Base-by-base conservation (phyloP, 2,888 invertebrate species). In the Hypsopygia costalis region DNA sequence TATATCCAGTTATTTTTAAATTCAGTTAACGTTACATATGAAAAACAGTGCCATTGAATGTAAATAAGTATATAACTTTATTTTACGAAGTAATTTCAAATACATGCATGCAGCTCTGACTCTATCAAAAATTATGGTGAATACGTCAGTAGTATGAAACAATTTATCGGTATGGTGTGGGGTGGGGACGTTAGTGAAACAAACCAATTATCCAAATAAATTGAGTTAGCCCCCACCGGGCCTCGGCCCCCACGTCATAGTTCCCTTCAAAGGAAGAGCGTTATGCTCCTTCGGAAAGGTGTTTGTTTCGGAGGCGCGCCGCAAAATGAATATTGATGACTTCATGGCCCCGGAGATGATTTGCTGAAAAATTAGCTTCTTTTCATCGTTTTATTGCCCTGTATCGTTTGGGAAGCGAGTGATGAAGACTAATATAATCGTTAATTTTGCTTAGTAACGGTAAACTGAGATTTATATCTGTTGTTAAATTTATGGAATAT, bases 291-390 rank as follows among this genome's bases (percentile, higher is more conserved):
- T 69, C 56, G 73, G 72, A 65, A 78, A 85, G 87, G 86, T 82
- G 83, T 85, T 81, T 86, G 86, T 86, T 88, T 85, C 72, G 75
- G 77, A 76, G 82, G 83, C 78, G 80, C 76, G 81, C 81, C 80
- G 54, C 75, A 66, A 83, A 87, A 88, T 88, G 81, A 88, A 87
- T 87, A 88, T 88, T 88, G 87, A 88, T 88, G 87, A 78, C 82
- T 86, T 79, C 71, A 85, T 82, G 76, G 71, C 71, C 62, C 81
- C 82, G 81, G 81, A 83, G 85, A 86, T 88, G 87, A 88, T 85
- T 82, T 70, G 86, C 83, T 82, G 79, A 86, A 86, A 88, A 87
- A 86, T 86, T 85, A 75, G 79, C 76, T 85, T 85, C 86, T 86
- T 82, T 86, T 81, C 85, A 85, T 82, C 86, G 83, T 85, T 82